Percentiles rank a stretch among this genome's conserved stretches.
Conservation (phyloP, 2,113 vertebrate genomes). For the Pseudopipra pipra region DNA sequence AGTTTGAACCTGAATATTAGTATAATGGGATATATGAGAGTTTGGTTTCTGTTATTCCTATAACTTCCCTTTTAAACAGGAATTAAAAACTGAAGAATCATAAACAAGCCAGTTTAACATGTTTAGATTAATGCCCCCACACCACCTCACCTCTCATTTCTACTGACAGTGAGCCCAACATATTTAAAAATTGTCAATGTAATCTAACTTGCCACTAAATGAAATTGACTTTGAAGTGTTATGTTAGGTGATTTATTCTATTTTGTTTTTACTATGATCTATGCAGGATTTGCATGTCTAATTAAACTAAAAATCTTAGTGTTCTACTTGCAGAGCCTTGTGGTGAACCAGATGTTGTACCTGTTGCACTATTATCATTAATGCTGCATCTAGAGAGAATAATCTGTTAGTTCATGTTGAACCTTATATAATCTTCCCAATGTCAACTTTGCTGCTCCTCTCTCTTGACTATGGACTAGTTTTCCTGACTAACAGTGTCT, state of each 20-base stretch:
- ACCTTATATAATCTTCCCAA: neutral
- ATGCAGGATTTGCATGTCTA: neutral
- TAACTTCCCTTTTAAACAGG: neutral
- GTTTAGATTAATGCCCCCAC: neutral
- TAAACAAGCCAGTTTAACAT: neutral
- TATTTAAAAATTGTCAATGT: neutral
- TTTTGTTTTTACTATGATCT: neutral
- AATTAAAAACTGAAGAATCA: neutral
- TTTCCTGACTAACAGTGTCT: neutral
- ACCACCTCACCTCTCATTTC: neutral
- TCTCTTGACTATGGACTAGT: neutral
- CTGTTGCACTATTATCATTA: neutral
- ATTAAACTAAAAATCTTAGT: neutral
- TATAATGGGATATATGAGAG: accelerated
- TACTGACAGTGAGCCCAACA: neutral
- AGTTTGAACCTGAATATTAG: neutral
- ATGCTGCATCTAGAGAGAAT: neutral
- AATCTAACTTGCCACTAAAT: neutral
- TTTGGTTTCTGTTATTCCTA: neutral
- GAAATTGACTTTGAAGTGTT: neutral
- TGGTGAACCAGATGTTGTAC: neutral
- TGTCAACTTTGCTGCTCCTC: neutral
- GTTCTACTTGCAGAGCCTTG: neutral
- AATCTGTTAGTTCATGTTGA: neutral
- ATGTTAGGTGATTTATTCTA: neutral